Evolutionary conservation across 2,797 vertebrate genomes (phyloP), one percentile per base, ranked within the genome.

Genomic region (Sebastes oblongus): DNA sequence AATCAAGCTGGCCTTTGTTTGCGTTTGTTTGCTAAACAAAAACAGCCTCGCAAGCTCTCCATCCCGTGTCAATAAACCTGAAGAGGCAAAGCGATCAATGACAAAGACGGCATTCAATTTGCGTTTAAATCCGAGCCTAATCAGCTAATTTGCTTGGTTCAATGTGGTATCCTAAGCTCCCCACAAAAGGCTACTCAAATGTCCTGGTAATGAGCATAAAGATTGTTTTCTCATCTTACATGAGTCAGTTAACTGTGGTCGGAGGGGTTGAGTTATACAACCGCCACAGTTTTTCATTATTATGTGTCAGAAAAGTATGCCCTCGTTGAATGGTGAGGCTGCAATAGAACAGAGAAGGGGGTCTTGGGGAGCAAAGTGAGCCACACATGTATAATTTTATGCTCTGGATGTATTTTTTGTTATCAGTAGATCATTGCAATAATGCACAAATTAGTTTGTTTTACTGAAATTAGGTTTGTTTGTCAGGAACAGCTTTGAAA

Each of bases 91-190:
- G 81, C 18, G 60, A 93, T 95, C 92, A 91, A 94, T 94, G 87
- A 79, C 84, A 88, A 71, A 87, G 80, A 89, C 70, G 87, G 68
- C 80, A 61, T 95, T 94, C 88, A 87, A 92, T 93, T 93, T 93
- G 78, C 4, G 29, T 87, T 90, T 88, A 81, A 89, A 94, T 90
- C 85, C 52, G 3, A 81, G 77, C 75, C 88, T 94, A 93, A 95
- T 93, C 92, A 88, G 87, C 87, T 93, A 86, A 94, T 95, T 94
- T 78, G 66, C 85, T 90, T 71, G 65, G 86, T 91, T 93, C 80
- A 80, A 66, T 90, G 87, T 83, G 66, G 82, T 56, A 70, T 86
- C 75, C 76, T 89, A 78, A 86, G 77, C 80, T 78, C 66, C 50
- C 24, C 55, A 71, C 66, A 76, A 80, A 58, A 82, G 54, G 75